Evolutionary conservation across 2,888 invertebrate genomes (phyloP).

Genomic region (Chironomus tentans): DNA sequence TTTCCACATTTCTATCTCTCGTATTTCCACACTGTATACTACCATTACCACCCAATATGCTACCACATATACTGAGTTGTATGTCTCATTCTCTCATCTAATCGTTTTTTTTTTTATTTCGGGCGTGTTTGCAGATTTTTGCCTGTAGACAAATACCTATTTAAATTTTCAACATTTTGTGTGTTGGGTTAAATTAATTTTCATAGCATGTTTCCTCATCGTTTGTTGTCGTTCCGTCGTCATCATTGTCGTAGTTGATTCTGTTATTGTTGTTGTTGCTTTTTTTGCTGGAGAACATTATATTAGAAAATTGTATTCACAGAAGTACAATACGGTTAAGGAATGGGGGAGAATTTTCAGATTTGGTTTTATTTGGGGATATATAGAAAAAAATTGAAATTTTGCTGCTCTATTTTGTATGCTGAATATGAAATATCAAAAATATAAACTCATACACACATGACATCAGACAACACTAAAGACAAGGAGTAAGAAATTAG

Average conservation of each 20-base stretch:
- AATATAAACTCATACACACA: no score
- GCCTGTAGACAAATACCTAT: slow-evolving; percentile 23
- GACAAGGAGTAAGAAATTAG: no score
- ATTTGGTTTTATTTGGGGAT: not conserved
- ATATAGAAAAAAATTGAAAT: not conserved
- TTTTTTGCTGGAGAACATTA: not conserved
- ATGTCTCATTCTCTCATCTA: not conserved
- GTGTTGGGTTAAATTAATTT: slow-evolving; percentile 25
- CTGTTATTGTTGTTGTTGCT: not conserved
- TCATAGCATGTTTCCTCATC: slow-evolving; percentile 19
- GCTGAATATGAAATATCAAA: no score
- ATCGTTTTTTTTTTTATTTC: not conserved
- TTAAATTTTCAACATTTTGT: slow-evolving; percentile 26
- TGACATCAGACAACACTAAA: slow-evolving; percentile 9
- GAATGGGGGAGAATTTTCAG: not conserved
- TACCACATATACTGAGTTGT: no score
- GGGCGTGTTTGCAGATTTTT: slow-evolving; percentile 15
- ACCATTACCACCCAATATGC: no score
- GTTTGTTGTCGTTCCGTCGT: not conserved
- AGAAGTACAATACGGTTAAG: not conserved
- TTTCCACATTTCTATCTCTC: no score
- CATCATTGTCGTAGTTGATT: not conserved
- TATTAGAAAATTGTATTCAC: not conserved
- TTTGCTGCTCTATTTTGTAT: no score
- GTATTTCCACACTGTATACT: no score